phyloP scores from a whole-genome alignment of 2,797 vertebrate genomes.

The Australoheros facetus region DNA sequence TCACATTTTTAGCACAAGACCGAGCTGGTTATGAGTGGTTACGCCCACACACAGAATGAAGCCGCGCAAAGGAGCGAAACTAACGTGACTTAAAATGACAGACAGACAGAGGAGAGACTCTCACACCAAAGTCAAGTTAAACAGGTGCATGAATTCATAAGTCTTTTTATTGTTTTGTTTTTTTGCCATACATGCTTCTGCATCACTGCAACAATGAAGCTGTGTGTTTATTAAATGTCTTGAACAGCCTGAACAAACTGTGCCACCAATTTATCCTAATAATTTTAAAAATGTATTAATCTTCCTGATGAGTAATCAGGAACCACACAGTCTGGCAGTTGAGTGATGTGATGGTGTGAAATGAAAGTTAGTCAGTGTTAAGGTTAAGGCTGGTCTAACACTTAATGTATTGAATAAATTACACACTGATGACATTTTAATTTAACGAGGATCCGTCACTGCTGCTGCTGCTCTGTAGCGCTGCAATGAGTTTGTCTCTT shows the following conservation, averaged over 20 bases:
- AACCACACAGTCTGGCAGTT: background rate
- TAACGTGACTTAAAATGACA: background rate
- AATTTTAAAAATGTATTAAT: background rate
- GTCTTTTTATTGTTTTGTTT: background rate
- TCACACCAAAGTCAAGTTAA: background rate
- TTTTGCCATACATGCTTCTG: background rate
- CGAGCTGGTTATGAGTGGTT: background rate
- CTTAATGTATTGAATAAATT: conserved; percentile 32
- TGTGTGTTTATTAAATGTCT: background rate
- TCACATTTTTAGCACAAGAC: background rate
- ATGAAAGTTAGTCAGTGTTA: conserved; percentile 28
- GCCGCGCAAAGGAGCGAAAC: background rate
- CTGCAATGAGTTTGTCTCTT: background rate
- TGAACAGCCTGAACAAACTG: background rate
- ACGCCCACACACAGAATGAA: background rate
- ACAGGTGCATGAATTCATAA: background rate
- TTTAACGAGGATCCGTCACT: conserved; percentile 12
- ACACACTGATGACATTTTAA: conserved; percentile 27
- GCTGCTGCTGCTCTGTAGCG: background rate
- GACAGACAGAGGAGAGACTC: background rate
- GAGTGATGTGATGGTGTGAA: conserved; percentile 16
- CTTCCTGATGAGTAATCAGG: background rate
- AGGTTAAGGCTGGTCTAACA: conserved; percentile 3
- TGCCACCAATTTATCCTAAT: background rate
- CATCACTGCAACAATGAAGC: background rate